Base-by-base conservation (phyloP, 1,140 invertebrate species). In the Zaprionus taronus region DNA sequence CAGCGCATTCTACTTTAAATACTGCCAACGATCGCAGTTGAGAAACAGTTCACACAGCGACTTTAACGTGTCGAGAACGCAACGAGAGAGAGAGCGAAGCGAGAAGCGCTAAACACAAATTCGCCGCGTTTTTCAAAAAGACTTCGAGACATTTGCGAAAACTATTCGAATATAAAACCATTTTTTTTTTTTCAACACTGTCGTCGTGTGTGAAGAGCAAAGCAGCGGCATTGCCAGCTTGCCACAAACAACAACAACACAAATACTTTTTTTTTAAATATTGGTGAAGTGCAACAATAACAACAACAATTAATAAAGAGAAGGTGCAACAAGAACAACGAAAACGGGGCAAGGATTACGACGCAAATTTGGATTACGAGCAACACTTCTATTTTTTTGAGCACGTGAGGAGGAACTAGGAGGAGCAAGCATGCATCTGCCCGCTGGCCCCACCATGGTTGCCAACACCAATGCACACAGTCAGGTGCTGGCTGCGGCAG, bases 11-110 rank as follows among this genome's bases (percentile, higher is more conserved):
- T 79, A 86, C 91, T 92, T 92, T 89, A 92, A 92, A 92, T 92
- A 92, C 91, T 90, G 91, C 65, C 81, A 86, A 87, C 89, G 91
- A 92, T 92, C 91, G 89, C 77, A 82, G 79, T 90, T 85, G 91
- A 91, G 91, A 90, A 89, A 92, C 89, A 92, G 91, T 92, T 92
- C 91, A 91, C 85, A 85, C 83, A 91, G 85, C 80, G 91, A 92
- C 91, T 91, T 92, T 80, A 91, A 81, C 89, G 91, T 90, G 91
- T 91, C 90, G 83, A 83, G 91, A 92, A 92, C 91, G 77, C 61
- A 77, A 31, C 66, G 49, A n/a, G 61, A 38, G 41, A 44, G 28
- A 34, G 31, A 31, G 17, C 61, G 31, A 31, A 77, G 47, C 66
- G 49, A 44, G 15, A 53, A 61, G n/a, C 20, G 44, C 17, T n/a